These are phyloP conservation scores for Myiotriccus ornatus DNA, from an alignment of 2,797 vertebrate genomes.

Conservation along the genomic window DNA sequence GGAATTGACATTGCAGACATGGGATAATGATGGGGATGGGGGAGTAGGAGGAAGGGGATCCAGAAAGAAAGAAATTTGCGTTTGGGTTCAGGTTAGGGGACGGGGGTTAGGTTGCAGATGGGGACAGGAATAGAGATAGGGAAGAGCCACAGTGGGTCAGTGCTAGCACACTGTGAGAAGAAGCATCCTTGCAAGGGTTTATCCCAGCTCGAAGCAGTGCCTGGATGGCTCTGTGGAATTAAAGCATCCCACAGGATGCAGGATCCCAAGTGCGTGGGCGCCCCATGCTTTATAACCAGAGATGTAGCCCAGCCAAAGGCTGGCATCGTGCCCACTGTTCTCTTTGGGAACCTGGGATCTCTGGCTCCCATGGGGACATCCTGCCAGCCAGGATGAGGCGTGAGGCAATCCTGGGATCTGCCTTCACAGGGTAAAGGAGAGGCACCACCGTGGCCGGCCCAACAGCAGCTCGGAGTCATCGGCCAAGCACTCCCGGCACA, in stretches of 20 bases:
- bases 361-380: fast-evolving
- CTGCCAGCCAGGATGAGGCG: neutral
- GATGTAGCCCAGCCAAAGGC: neutral
- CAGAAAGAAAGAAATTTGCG: too few relatives aligned
- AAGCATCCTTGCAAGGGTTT: neutral
- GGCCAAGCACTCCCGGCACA: constrained; percentile 79
- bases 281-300: too few relatives aligned
- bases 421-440: constrained; percentile 81
- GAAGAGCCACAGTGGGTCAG: neutral
- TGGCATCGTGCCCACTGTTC: fast-evolving
- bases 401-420: neutral
- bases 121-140: too few relatives aligned
- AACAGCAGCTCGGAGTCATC: constrained; percentile 82
- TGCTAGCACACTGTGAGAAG: neutral
- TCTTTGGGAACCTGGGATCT: neutral
- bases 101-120: too few relatives aligned
- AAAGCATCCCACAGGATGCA: neutral
- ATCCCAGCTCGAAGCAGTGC: fast-evolving
- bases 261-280: fast-evolving
- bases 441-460: constrained; percentile 74
- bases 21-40: too few relatives aligned
- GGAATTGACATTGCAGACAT: neutral
- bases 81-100: too few relatives aligned
- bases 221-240: neutral
- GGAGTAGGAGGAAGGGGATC: too few relatives aligned